phyloP scores from a whole-genome alignment of 1,140 invertebrate genomes.

The Anagrus nilaparvatae region DNA sequence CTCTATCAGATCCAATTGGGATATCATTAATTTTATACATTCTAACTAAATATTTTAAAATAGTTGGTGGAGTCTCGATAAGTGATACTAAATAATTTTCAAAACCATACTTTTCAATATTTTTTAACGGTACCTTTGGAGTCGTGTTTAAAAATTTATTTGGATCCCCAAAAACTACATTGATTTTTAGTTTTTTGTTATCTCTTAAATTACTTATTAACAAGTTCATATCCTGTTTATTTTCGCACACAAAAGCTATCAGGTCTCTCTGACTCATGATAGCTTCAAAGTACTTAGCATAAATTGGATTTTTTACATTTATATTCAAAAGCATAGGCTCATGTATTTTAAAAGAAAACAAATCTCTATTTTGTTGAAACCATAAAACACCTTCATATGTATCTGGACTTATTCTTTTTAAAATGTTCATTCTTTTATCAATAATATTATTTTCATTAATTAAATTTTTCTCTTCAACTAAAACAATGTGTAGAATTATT shows the following conservation, averaged over 20 bases:
- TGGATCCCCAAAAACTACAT: conserved; percentile 57
- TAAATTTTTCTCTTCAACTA: conserved; percentile 33
- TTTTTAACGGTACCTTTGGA: conserved; percentile 44
- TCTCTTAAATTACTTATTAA: conserved; percentile 57
- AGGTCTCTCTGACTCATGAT: conserved; percentile 62
- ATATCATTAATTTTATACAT: conserved; percentile 66
- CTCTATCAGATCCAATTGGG: conserved; percentile 59
- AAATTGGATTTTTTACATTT: conserved; percentile 55
- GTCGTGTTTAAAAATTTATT: conserved; percentile 26
- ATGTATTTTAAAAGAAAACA: conserved; percentile 60
- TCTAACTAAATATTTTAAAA: conserved; percentile 67
- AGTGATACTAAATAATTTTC: conserved; percentile 61
- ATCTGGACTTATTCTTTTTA: conserved; percentile 45
- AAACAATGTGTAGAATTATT: too few relatives aligned
- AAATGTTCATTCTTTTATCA: conserved; percentile 44
- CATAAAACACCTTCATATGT: conserved; percentile 57
- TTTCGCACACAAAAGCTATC: conserved; percentile 74
- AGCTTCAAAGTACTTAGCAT: conserved; percentile 72
- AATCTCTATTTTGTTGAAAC: conserved; percentile 59
- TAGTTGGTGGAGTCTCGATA: conserved; percentile 62
- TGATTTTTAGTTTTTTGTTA: conserved; percentile 57
- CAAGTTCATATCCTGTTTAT: conserved; percentile 66
- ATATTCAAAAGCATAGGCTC: conserved; percentile 72
- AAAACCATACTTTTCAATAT: conserved; percentile 58
- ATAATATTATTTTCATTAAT: conserved; percentile 42